Evolutionary conservation across 2,888 invertebrate species (phyloP), one percentile per base, ranked within the genome.

Genomic region (Spisula subtruncata): DNA sequence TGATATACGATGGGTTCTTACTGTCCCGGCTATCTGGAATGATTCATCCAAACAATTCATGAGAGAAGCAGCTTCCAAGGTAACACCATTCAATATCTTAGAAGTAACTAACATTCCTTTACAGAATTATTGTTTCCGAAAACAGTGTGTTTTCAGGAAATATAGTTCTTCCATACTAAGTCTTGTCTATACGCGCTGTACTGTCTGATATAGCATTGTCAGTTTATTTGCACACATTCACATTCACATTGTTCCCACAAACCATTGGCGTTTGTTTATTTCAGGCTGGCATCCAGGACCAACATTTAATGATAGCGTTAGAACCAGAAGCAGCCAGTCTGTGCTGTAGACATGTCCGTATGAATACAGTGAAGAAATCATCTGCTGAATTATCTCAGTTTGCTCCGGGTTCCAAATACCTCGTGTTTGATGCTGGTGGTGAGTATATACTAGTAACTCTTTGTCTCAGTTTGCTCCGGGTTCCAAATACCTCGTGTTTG

Each of bases 351-450:
- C 54, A 89, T 60, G 46, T 89, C 32, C 85, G 79, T 0, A 66
- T 87, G 35, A 81, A 83, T 29, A 48, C 60, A 35, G 35, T 80
- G 8, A 56, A 71, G 25, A 79, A 75, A 29, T 29, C 81, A 20
- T 32, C 81, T 14, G 35, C 82, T 46, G 25, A 25, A 10, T 83
- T 85, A 18, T 25, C 51, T 20, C 86, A 87, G 0, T 89, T 91
- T 80, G 48, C 48, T n/a, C 87, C 91, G 14, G 82, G 83, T 5
- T 86, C 86, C 8, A 91, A 85, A 48, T 91, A 89, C 48, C 54
- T 91, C 2, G 88, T 91, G 20, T 80, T 91, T 54, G 91, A 91
- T 51, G 91, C 91, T 32, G 91, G 91, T 48, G 91, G 91, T 89
- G 71, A 29, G 83, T 84, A 20, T 46, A 41, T n/a, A n/a, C n/a